Conservation (phyloP, 2,888 invertebrate genomes). For the Biston betularia region DNA sequence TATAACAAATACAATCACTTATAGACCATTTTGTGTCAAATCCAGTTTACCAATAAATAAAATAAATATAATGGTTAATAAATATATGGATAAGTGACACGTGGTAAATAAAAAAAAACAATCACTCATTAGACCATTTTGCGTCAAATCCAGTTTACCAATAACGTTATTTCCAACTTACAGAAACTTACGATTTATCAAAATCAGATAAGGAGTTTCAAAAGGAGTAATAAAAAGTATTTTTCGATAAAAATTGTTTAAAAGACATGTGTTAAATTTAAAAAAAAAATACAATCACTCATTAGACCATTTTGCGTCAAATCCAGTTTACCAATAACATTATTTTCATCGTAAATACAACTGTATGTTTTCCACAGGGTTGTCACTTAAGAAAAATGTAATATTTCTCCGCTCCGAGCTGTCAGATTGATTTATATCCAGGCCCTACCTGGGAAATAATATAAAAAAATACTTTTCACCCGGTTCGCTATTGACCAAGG, state of each 20-base stretch:
- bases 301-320: neutral
- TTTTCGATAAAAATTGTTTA: no score
- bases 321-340: conserved; percentile 20
- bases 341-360: conserved; percentile 34
- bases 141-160: no score
- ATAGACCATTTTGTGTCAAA: neutral
- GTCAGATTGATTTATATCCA: conserved; percentile 72
- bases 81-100: no score
- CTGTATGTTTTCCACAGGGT: conserved; percentile 41
- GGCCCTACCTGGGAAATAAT: conserved; percentile 54
- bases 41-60: conserved; percentile 21
- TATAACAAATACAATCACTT: neutral
- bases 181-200: no score
- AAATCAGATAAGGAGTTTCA: no score
- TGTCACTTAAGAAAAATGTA: conserved; percentile 49
- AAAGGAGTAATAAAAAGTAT: no score
- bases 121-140: no score
- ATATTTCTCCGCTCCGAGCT: conserved; percentile 59
- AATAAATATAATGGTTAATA: no score
- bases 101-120: no score
- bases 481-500: conserved; percentile 49
- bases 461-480: conserved; percentile 53
- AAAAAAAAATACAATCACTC: neutral
- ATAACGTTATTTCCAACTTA: no score
- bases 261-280: neutral